Conservation (phyloP, 2,797 vertebrate species). For the Arnoldichthys spilopterus region DNA sequence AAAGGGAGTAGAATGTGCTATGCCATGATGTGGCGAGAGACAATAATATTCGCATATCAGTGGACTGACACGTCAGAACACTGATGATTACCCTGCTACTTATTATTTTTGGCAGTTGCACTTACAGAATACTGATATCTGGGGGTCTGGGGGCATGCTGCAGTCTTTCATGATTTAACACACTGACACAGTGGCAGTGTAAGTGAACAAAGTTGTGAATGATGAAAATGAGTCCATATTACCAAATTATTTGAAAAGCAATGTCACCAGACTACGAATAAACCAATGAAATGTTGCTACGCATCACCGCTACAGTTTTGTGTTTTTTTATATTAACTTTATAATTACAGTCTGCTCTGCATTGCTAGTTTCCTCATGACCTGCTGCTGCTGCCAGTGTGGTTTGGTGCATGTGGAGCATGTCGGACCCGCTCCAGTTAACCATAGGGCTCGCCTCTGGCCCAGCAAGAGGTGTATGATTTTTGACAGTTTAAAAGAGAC, state of each 20-base stretch:
- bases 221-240: neutral
- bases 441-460: slow-evolving; percentile 15
- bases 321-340: neutral
- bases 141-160: no score
- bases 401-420: slow-evolving; percentile 16
- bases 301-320: neutral
- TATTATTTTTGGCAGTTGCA: no score
- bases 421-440: slow-evolving; percentile 21
- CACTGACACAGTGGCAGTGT: neutral
- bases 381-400: slow-evolving; percentile 2
- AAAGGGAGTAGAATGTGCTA: no score
- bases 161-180: neutral
- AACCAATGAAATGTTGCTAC: neutral
- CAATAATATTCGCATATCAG: no score
- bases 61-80: no score
- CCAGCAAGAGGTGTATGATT: slow-evolving; percentile 21
- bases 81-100: no score
- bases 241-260: neutral
- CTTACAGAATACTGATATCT: no score
- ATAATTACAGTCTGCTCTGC: slow-evolving; percentile 9
- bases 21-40: no score
- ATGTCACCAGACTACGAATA: no score
- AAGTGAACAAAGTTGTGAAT: neutral
- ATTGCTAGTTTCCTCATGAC: neutral
- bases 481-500: slow-evolving; percentile 32